A percentile compares a stretch with the other conserved stretches of the same genome.
These are phyloP conservation scores for Pampus argenteus DNA, from an alignment of 2,797 vertebrate species.

Conservation along the genomic window DNA sequence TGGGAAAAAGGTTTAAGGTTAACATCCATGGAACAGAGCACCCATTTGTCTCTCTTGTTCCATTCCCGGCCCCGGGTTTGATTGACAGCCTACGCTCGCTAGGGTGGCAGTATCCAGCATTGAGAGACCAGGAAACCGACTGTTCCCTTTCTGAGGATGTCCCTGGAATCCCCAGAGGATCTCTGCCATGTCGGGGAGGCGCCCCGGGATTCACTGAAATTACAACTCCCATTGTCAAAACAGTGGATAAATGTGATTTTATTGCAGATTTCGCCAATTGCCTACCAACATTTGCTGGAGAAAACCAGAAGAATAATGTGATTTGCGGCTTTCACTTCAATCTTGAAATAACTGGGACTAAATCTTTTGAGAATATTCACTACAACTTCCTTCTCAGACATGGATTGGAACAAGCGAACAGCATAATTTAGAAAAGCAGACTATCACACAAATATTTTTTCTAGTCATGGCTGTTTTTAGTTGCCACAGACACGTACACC, in stretches of 20 bases:
- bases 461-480: constrained; percentile 10
- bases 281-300: constrained; percentile 15
- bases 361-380: constrained; percentile 21
- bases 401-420: constrained; percentile 8
- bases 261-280: constrained; percentile 21
- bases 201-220: constrained; percentile 66
- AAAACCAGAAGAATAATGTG: neutral
- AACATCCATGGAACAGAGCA: constrained; percentile 53
- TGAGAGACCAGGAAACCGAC: constrained; percentile 78
- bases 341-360: neutral
- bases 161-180: constrained; percentile 64
- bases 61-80: constrained; percentile 71
- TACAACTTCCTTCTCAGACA: constrained; percentile 29
- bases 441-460: constrained; percentile 14
- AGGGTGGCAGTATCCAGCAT: constrained; percentile 60
- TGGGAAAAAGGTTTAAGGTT: constrained; percentile 71
- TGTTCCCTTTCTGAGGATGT: constrained; percentile 76
- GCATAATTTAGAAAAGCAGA: constrained; percentile 21
- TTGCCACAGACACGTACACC: neutral
- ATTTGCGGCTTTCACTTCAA: constrained; percentile 33
- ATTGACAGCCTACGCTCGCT: constrained; percentile 61
- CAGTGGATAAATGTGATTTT: constrained; percentile 37
- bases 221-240: constrained; percentile 71
- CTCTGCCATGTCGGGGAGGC: constrained; percentile 62
- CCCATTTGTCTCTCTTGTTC: constrained; percentile 73